A percentile compares a stretch with the other conserved stretches of the same genome.
Evolutionary conservation across 2,113 vertebrate genomes (phyloP).

Genomic region (Microcebus ravelobensis): DNA sequence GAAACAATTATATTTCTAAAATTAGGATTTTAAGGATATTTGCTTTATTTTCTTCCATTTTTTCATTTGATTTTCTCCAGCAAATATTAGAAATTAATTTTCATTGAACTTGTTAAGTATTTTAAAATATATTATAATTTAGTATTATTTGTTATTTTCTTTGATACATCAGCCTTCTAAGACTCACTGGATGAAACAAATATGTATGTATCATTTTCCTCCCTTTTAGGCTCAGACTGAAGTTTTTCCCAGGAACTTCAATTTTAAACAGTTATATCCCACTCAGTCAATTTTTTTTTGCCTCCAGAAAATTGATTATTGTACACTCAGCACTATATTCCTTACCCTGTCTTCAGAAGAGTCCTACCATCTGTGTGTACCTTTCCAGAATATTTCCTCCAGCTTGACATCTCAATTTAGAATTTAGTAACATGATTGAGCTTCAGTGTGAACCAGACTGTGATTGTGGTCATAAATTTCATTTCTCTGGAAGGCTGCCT

Average conservation of each 20-base stretch:
- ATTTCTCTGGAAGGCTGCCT: conserved; percentile 47
- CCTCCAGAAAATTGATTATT: conserved; percentile 23
- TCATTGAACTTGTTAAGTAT: not conserved
- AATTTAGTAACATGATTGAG: conserved; percentile 52
- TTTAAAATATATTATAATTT: not conserved
- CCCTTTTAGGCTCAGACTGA: not conserved
- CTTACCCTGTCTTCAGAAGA: conserved; percentile 41
- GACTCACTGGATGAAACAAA: not conserved
- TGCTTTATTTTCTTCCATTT: not conserved
- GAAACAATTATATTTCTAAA: not conserved
- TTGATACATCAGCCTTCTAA: not conserved
- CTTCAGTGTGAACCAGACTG: conserved; percentile 48
- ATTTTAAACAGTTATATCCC: not conserved
- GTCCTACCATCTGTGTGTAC: not conserved
- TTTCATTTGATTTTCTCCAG: not conserved
- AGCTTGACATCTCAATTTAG: conserved; percentile 60
- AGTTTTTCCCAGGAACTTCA: not conserved
- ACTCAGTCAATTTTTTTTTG: not conserved
- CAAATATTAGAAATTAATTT: conserved; percentile 8
- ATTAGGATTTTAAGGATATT: not conserved
- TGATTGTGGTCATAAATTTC: conserved; percentile 62
- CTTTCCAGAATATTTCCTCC: conserved; percentile 62
- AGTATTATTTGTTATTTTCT: not conserved
- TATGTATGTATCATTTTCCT: not conserved
- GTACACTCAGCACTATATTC: not conserved